Percentiles rank a stretch among this genome's conserved stretches.
Evolutionary conservation across 2,113 vertebrate species (phyloP).

Genomic region (Hippocampus abdominalis): DNA sequence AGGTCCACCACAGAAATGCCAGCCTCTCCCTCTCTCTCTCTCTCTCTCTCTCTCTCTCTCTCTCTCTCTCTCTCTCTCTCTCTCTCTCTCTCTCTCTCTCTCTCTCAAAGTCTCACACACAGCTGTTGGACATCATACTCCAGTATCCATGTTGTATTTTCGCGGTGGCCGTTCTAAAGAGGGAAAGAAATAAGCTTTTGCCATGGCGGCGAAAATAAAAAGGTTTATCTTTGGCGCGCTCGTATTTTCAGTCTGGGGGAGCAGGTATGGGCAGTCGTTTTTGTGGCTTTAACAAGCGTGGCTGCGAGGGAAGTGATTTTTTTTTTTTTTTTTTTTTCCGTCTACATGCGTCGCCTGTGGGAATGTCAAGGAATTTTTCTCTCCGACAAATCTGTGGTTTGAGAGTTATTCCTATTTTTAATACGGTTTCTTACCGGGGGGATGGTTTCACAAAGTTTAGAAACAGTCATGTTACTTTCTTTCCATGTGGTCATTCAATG

Average conservation of each 20-base stretch:
- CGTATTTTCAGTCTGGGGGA: conserved; percentile 56
- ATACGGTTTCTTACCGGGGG: conserved; percentile 21
- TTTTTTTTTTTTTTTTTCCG: conserved; percentile 16
- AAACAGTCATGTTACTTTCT: conserved; percentile 16
- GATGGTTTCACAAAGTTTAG: conserved; percentile 24
- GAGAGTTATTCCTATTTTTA: conserved; percentile 50
- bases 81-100: conserved; percentile 31
- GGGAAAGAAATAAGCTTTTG: conserved; percentile 23
- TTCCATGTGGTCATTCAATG: conserved; percentile 20
- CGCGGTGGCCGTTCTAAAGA: conserved; percentile 68
- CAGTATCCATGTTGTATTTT: conserved; percentile 68
- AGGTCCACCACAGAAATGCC: conserved; percentile 64
- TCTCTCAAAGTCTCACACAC: conserved; percentile 33
- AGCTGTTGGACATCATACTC: conserved; percentile 56
- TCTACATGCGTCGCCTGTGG: conserved; percentile 24
- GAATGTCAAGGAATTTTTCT: conserved; percentile 44
- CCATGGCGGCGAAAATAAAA: conserved; percentile 62
- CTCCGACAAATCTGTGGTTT: conserved; percentile 37
- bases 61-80: conserved; percentile 31
- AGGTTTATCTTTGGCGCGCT: conserved; percentile 69
- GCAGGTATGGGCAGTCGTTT: conserved; percentile 55
- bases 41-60: conserved; percentile 33
- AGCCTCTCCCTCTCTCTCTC: conserved; percentile 31
- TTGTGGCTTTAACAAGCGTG: conserved; percentile 46
- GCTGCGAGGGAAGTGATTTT: conserved; percentile 17